phyloP scores from a whole-genome alignment of 2,888 invertebrate species.

The Tolmerus cingulatus region DNA sequence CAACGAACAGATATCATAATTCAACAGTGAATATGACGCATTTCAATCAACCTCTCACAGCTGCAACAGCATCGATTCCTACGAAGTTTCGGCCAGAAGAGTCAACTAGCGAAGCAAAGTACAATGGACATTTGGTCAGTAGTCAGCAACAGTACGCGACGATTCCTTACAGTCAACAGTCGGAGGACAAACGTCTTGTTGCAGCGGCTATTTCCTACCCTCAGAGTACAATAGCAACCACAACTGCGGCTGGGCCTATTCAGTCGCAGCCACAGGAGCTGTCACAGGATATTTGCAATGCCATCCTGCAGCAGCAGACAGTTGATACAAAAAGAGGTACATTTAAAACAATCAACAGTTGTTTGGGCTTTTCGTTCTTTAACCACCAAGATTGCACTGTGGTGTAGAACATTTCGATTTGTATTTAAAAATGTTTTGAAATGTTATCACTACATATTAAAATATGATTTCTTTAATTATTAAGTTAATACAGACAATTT shows the following conservation, averaged over 20 bases:
- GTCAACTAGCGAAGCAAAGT: conserved; percentile 66
- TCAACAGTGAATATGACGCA: conserved; percentile 63
- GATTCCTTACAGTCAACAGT: conserved; percentile 49
- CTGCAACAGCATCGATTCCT: conserved; percentile 56
- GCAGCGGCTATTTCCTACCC: conserved; percentile 57
- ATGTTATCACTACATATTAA: too few relatives aligned
- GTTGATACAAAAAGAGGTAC: conserved; percentile 58
- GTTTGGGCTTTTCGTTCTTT: too few relatives aligned
- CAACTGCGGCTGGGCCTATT: conserved; percentile 53
- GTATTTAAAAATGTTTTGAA: too few relatives aligned
- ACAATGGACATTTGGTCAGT: conserved; percentile 63
- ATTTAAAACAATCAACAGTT: too few relatives aligned
- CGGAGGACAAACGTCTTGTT: conserved; percentile 55
- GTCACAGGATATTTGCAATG: conserved; percentile 63
- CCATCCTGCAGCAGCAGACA: conserved; percentile 61
- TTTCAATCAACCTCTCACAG: conserved; percentile 66
- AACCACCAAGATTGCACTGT: not conserved
- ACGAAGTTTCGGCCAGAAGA: conserved; percentile 71
- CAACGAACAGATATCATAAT: conserved; percentile 59
- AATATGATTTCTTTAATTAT: too few relatives aligned
- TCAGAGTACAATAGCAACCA: conserved; percentile 55
- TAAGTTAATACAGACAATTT: not conserved
- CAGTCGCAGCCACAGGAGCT: conserved; percentile 61
- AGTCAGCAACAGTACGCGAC: conserved; percentile 58
- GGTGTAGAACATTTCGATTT: too few relatives aligned